Conservation (phyloP, 2,113 vertebrate genomes). For the Sylvietta virens region DNA sequence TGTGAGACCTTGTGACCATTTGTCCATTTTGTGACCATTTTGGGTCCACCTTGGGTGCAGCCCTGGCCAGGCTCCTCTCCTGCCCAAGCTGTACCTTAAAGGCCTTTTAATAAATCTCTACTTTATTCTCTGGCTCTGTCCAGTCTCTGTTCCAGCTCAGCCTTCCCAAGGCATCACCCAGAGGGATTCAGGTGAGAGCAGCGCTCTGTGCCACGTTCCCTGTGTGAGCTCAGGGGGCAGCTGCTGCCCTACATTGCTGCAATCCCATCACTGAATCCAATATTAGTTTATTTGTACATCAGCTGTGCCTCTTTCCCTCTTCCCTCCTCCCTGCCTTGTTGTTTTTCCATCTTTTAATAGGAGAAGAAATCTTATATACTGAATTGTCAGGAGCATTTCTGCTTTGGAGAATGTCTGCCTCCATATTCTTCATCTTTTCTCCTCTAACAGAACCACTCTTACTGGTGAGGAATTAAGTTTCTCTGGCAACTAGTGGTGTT, state of each 20-base stretch:
- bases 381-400: neutral
- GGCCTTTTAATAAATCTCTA: neutral
- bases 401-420: neutral
- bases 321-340: fast-evolving
- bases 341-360: neutral
- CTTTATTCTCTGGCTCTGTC: neutral
- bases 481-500: neutral
- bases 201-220: fast-evolving
- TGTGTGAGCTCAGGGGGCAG: neutral
- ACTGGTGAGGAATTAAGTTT: neutral
- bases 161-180: neutral
- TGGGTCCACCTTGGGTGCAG: too few relatives aligned
- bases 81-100: neutral
- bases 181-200: neutral
- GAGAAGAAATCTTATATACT: neutral
- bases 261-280: neutral
- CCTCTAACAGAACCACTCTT: neutral
- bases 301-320: neutral
- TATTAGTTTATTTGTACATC: neutral
- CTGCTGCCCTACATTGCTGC: neutral
- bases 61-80: too few relatives aligned
- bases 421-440: neutral
- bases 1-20: too few relatives aligned
- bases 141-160: neutral
- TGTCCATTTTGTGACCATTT: too few relatives aligned